phyloP scores from a whole-genome alignment of 2,113 vertebrate species.

The Megatriorchis doriae region DNA sequence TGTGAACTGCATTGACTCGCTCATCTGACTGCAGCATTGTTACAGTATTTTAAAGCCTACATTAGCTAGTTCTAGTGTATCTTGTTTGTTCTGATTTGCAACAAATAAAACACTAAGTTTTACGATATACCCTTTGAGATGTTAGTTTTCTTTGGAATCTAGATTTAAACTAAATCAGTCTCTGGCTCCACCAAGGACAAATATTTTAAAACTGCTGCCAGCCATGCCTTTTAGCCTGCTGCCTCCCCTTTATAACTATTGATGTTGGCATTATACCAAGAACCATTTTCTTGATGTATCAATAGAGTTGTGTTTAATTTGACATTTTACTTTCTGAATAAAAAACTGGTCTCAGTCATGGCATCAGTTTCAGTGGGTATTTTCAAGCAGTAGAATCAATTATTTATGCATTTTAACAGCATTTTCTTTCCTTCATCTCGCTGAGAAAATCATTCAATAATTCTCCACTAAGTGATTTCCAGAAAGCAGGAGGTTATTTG shows the following conservation, averaged over 20 bases:
- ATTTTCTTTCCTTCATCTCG: background rate
- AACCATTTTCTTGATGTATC: background rate
- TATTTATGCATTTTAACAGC: background rate
- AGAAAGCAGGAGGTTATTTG: background rate
- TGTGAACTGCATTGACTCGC: background rate
- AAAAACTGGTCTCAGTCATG: background rate
- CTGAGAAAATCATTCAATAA: background rate
- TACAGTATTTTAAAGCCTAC: background rate
- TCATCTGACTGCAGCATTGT: background rate
- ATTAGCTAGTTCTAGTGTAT: background rate
- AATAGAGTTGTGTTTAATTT: background rate
- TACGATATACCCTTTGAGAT: background rate
- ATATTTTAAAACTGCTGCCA: slow-evolving; percentile 16
- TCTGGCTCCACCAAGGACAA: background rate
- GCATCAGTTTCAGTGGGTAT: background rate
- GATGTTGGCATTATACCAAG: slow-evolving; percentile 9
- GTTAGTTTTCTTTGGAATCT: slow-evolving; percentile 7
- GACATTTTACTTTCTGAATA: slow-evolving; percentile 13
- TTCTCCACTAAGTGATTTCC: background rate
- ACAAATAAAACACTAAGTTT: background rate
- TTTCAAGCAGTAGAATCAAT: slow-evolving; percentile 9
- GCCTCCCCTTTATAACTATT: slow-evolving; percentile 9
- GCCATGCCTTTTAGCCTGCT: slow-evolving; percentile 1
- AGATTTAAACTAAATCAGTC: background rate
- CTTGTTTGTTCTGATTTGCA: background rate